Evolutionary conservation across 1,140 invertebrate species (phyloP), one percentile per base, ranked within the genome.

Genomic region (Hyposmocoma kahamanoa): DNA sequence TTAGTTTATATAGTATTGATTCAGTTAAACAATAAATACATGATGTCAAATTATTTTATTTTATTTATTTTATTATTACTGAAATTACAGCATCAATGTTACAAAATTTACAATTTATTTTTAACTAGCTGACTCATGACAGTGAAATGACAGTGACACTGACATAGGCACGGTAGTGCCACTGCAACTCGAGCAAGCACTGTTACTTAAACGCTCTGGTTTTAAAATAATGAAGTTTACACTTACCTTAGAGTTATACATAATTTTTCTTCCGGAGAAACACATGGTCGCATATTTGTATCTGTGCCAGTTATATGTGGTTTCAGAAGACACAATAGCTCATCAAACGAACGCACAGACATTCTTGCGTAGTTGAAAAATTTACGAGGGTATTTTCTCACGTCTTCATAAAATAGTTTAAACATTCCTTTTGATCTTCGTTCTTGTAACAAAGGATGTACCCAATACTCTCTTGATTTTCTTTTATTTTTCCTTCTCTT

Each of bases 401-500:
- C 42, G 43, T 50, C 48, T 50, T 50, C 41, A 53, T 53, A 47
- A 47, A 53, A 53, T 42, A 55, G 20, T 45, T 55, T 49, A 55
- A 49, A 41, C 34, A 50, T 50, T 50, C 42, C 42, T 38, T 55
- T 46, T 45, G 22, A 55, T 38, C 34, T 55, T 38, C 26, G 47
- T 55, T 47, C 43, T 50, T 46, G n/a, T 55, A 45, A 55, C 47
- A 50, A 50, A 50, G 36, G 48, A 51, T 51, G 38, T 41, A 47
- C 43, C 48, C 48, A 56, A 50, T 28, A 56, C 43, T 55, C 53
- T 55, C 42, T 47, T 55, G 47, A 42, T 56, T 54, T 54, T n/a
- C n/a, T n/a, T n/a, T n/a, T n/a, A n/a, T n/a, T n/a, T n/a, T n/a
- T n/a, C n/a, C n/a, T n/a, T n/a, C n/a, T n/a, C n/a, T n/a, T n/a